Conservation (phyloP, 2,797 vertebrate species). For the Ctenochaetus hawaiiensis region DNA sequence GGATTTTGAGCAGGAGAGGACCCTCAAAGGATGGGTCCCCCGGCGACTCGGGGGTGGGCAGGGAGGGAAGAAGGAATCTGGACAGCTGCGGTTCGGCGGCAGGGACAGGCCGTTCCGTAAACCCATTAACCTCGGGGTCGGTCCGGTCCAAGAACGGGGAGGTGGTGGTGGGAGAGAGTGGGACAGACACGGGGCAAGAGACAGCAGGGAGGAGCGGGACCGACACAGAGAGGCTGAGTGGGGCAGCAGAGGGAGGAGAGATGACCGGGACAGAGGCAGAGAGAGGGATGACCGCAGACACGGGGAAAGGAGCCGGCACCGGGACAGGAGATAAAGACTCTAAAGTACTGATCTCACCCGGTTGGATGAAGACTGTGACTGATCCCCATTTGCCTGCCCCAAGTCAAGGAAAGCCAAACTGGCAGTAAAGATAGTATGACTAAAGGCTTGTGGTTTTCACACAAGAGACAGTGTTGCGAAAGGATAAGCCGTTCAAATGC, state of each 20-base stretch:
- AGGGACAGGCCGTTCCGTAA: conserved; percentile 96
- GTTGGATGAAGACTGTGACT: too few species aligned
- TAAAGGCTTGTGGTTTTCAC: too few species aligned
- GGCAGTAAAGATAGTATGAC: too few species aligned
- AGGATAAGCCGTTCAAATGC: too few species aligned
- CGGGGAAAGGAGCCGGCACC: conserved; percentile 67
- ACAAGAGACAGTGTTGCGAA: too few species aligned
- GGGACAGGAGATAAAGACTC: conserved; percentile 72
- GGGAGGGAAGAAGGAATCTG: conserved; percentile 97
- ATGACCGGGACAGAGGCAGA: conserved; percentile 81
- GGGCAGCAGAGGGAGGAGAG: conserved; percentile 82
- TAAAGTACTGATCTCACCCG: too few species aligned
- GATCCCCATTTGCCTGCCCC: too few species aligned
- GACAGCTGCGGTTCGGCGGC: conserved; percentile 96
- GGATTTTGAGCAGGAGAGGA: conserved; percentile 94
- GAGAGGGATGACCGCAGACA: conserved; percentile 77
- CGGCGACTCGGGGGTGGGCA: conserved; percentile 93
- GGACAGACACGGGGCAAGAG: conserved; percentile 69
- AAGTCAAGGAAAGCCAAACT: too few species aligned
- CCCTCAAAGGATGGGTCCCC: conserved; percentile 94
- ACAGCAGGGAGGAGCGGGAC: conserved; percentile 65
- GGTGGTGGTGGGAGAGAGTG: conserved; percentile 70
- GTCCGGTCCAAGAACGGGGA: conserved; percentile 68
- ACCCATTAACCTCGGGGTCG: conserved; percentile 90
- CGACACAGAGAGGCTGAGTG: conserved; percentile 83